Percentiles rank a stretch among this genome's conserved stretches.
Evolutionary conservation across 1,140 invertebrate genomes (phyloP).

Genomic region (Bombus superbus): DNA sequence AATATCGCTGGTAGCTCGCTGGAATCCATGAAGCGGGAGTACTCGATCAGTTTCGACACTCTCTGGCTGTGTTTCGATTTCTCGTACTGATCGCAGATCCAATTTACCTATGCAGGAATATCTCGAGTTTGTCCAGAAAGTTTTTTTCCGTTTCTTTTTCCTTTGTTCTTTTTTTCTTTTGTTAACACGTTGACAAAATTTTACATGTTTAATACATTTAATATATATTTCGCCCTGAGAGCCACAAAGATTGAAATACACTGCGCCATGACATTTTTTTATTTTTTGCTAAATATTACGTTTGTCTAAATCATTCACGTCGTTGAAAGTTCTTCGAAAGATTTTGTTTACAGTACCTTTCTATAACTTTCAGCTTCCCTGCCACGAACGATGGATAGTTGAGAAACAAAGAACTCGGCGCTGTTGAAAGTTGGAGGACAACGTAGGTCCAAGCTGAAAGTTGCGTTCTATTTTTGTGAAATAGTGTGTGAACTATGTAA

Average conservation of each 20-base stretch:
- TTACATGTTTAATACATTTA: too few species aligned
- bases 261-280: too few species aligned
- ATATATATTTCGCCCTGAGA: too few species aligned
- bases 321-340: not conserved
- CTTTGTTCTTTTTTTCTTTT: not conserved
- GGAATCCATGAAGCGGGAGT: constrained; percentile 37
- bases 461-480: not conserved
- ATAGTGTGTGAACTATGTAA: not conserved
- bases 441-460: constrained; percentile 83
- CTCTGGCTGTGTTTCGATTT: constrained; percentile 79
- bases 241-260: too few species aligned
- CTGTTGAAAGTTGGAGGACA: constrained; percentile 88
- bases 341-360: constrained; percentile 61
- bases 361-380: constrained; percentile 81
- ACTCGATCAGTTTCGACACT: constrained; percentile 69
- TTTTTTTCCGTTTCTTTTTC: not conserved
- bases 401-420: constrained; percentile 88
- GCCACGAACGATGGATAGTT: constrained; percentile 85
- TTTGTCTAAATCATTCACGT: too few species aligned
- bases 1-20: constrained; percentile 59
- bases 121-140: not conserved
- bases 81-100: constrained; percentile 83
- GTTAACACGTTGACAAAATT: too few species aligned
- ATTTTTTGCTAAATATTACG: too few species aligned
- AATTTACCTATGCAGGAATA: constrained; percentile 57